Percentiles rank a stretch among this genome's conserved stretches.
Evolutionary conservation across 1,140 invertebrate genomes (phyloP).

Genomic region (Papilio machaon): DNA sequence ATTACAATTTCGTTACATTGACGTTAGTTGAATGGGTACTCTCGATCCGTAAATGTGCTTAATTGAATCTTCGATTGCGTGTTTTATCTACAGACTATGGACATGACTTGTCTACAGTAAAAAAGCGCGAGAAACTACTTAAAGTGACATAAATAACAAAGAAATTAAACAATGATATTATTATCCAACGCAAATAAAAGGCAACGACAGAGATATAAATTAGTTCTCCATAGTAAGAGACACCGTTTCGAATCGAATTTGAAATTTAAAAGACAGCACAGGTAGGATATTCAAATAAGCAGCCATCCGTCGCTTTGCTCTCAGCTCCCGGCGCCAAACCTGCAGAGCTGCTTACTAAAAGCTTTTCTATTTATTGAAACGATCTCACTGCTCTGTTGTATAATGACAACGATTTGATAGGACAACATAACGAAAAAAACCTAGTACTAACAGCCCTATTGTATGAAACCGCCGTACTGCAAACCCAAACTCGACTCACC

Average conservation of each 20-base stretch:
- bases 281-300: conserved; percentile 38
- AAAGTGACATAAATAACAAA: neutral
- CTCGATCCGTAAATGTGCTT: neutral
- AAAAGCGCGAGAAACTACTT: neutral
- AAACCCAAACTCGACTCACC: conserved; percentile 36
- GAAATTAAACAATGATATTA: neutral
- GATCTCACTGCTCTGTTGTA: conserved; percentile 55
- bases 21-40: neutral
- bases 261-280: conserved; percentile 32
- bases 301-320: conserved; percentile 23
- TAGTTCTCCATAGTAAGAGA: conserved; percentile 28
- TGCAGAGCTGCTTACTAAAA: conserved; percentile 63
- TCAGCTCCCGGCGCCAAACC: conserved; percentile 45
- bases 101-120: neutral
- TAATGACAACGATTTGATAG: conserved; percentile 60
- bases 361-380: conserved; percentile 68
- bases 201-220: conserved; percentile 30
- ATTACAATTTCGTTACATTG: conserved; percentile 21
- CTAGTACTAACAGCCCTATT: conserved; percentile 12
- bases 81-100: neutral
- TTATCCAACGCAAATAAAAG: neutral
- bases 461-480: conserved; percentile 31
- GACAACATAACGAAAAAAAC: conserved; percentile 57
- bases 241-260: conserved; percentile 33
- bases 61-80: neutral